These are phyloP conservation scores for Monarcha castaneiventris DNA, from an alignment of 2,113 vertebrate genomes.

Conservation along the genomic window DNA sequence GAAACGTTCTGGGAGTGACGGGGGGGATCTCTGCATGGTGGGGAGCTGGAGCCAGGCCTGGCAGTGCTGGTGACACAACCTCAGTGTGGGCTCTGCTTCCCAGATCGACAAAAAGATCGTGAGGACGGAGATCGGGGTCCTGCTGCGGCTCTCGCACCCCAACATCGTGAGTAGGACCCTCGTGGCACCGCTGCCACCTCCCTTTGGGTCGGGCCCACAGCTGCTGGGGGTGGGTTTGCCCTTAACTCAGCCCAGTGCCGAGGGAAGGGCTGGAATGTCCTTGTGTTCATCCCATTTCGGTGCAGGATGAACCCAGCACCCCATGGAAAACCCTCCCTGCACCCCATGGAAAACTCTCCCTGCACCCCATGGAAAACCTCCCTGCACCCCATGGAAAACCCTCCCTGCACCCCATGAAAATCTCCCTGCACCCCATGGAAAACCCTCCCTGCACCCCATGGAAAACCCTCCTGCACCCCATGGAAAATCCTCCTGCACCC, in stretches of 20 bases:
- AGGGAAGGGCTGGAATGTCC: background rate
- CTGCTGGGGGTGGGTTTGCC: background rate
- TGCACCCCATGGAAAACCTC: background rate
- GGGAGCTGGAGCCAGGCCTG: rapidly evolving
- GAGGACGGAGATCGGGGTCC: constrained; percentile 86
- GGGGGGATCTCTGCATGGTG: rapidly evolving
- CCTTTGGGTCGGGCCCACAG: rapidly evolving
- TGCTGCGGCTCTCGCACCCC: constrained; percentile 86
- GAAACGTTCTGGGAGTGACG: background rate
- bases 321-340: background rate
- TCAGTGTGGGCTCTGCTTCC: background rate
- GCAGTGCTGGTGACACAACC: rapidly evolving
- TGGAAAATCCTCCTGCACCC: too few species aligned
- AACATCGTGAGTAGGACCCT: constrained; percentile 80
- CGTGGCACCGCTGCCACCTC: background rate
- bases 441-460: too few species aligned
- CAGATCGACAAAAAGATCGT: constrained; percentile 91
- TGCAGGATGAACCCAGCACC: too few species aligned
- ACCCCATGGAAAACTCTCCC: background rate
- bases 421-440: too few species aligned
- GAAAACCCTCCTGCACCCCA: too few species aligned
- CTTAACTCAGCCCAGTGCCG: background rate
- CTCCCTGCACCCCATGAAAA: too few species aligned
- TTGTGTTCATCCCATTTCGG: background rate
- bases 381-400: too few species aligned